phyloP scores from a whole-genome alignment of 1,140 invertebrate species.

The Zaprionus inermis region DNA sequence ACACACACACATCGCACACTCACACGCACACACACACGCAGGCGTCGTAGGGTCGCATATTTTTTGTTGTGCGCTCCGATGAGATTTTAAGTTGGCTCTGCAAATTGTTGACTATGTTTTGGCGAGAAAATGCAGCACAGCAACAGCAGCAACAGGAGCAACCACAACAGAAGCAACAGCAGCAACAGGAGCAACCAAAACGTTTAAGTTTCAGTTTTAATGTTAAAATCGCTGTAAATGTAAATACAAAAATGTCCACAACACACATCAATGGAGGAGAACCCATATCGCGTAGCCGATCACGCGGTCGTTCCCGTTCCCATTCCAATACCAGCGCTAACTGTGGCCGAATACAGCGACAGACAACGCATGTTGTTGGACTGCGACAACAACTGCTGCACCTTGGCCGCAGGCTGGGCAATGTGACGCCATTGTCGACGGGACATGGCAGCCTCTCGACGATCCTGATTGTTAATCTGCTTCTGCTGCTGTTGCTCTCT shows the following conservation, averaged over 20 bases:
- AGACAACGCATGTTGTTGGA: conserved; percentile 22
- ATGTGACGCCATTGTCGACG: background rate
- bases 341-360: conserved; percentile 2
- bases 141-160: conserved; percentile 37
- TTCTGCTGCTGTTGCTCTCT: conserved; percentile 61
- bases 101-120: conserved; percentile 64
- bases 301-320: conserved; percentile 1
- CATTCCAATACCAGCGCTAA: background rate
- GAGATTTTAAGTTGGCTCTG: conserved; percentile 18
- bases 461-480: conserved; percentile 53
- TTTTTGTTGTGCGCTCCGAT: conserved; percentile 18
- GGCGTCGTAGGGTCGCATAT: conserved; percentile 50
- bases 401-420: conserved; percentile 45
- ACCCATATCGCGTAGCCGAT: background rate
- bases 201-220: conserved; percentile 70
- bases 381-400: conserved; percentile 48
- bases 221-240: conserved; percentile 75
- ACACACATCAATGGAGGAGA: conserved; percentile 44
- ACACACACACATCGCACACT: background rate
- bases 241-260: conserved; percentile 63
- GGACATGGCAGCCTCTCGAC: conserved; percentile 58
- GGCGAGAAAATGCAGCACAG: conserved; percentile 54
- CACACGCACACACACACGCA: background rate
- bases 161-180: conserved; percentile 20
- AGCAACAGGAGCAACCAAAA: conserved; percentile 22